Evolutionary conservation across 2,113 vertebrate species (phyloP).

Genomic region (Bubo blakistoni): DNA sequence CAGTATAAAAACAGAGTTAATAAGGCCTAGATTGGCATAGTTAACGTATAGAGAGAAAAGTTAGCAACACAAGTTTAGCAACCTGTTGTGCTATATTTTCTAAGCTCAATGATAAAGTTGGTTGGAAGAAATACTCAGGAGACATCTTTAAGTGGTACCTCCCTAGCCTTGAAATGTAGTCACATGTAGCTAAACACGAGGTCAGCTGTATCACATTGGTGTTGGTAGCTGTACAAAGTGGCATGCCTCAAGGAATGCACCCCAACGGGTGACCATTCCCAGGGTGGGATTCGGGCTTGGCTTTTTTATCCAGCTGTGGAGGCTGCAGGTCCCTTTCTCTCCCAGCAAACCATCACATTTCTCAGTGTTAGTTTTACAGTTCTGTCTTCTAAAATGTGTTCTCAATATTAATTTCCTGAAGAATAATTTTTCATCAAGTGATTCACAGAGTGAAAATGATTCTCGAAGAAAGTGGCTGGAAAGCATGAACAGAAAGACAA

Average conservation of each 20-base stretch:
- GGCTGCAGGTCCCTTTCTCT: background rate
- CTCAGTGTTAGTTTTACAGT: background rate
- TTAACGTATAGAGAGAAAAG: background rate
- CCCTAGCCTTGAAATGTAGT: background rate
- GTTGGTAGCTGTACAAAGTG: background rate
- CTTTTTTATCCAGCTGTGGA: background rate
- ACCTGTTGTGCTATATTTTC: rapidly evolving
- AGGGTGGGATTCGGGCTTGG: rapidly evolving
- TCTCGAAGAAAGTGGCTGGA: background rate
- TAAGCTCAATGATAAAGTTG: background rate
- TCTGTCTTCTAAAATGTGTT: background rate
- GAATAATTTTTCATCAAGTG: constrained; percentile 7
- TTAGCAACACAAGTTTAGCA: background rate
- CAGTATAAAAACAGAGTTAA: background rate
- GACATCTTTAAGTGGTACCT: rapidly evolving
- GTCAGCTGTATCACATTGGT: rapidly evolving
- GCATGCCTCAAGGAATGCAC: rapidly evolving
- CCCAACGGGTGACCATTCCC: rapidly evolving
- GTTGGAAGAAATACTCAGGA: background rate
- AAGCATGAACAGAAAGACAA: background rate
- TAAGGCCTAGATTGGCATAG: background rate
- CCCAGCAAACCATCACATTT: background rate
- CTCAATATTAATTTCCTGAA: background rate
- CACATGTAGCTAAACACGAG: rapidly evolving
- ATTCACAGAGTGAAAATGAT: background rate